Evolutionary conservation across 2,797 vertebrate species (phyloP).

Genomic region (Cossypha heuglini): DNA sequence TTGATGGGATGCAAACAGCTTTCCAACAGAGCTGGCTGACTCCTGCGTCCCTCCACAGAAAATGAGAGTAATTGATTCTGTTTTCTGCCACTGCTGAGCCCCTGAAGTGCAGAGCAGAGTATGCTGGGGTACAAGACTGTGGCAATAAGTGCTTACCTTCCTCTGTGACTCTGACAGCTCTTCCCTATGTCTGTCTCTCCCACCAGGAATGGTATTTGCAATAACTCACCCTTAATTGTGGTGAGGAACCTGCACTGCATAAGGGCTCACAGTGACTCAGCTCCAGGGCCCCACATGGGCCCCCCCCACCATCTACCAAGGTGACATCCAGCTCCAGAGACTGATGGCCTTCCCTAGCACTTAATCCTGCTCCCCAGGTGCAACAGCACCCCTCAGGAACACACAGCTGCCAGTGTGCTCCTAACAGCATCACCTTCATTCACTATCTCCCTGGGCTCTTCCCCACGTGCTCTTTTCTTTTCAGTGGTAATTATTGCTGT

Average conservation of each 20-base stretch:
- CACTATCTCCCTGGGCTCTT: background rate
- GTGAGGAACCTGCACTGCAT: background rate
- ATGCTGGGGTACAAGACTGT: background rate
- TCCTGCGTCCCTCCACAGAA: background rate
- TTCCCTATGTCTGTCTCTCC: background rate
- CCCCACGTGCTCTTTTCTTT: constrained; percentile 28
- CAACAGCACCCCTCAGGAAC: background rate
- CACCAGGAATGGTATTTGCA: background rate
- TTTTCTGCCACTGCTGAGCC: background rate
- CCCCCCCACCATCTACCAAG: too few relatives aligned
- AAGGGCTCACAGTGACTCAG: background rate
- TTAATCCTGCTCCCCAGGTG: background rate
- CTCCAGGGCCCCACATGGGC: background rate
- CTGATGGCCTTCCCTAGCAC: background rate
- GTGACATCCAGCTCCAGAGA: background rate
- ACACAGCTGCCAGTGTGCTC: background rate
- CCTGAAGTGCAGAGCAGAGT: background rate
- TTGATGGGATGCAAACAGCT: background rate
- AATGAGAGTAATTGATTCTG: fast-evolving
- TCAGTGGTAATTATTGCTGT: constrained; percentile 73
- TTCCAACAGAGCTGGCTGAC: background rate
- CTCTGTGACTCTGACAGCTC: background rate
- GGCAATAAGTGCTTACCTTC: background rate
- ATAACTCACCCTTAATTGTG: background rate
- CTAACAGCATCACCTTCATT: background rate